These are phyloP conservation scores for Nerophis lumbriciformis DNA, from an alignment of 2,113 vertebrate species.

Conservation along the genomic window DNA sequence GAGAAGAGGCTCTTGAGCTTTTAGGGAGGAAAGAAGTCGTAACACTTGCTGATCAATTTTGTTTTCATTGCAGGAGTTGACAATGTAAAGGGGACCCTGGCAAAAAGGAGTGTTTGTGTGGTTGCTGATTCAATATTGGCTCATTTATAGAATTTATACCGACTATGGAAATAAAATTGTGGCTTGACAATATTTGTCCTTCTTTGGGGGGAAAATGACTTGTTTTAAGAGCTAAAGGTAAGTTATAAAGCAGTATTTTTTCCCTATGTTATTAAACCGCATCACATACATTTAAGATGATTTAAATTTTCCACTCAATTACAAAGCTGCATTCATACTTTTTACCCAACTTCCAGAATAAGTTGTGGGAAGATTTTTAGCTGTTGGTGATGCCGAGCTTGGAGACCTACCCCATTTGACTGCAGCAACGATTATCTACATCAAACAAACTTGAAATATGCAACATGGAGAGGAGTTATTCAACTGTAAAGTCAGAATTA, in stretches of 20 bases:
- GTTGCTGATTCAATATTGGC: conserved; percentile 76
- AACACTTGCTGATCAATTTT: conserved; percentile 7
- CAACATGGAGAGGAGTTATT: no score
- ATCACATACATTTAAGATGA: no score
- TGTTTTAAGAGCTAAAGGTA: not conserved
- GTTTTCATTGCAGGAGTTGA: conserved; percentile 83
- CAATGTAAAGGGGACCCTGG: conserved; percentile 81
- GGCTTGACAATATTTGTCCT: conserved; percentile 77
- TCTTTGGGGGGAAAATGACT: not conserved
- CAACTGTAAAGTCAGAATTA: no score
- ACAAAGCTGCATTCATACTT: no score
- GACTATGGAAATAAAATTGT: conserved; percentile 87
- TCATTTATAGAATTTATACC: conserved; percentile 99
- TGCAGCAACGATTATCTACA: no score
- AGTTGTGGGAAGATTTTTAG: no score
- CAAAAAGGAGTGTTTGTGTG: conserved; percentile 64
- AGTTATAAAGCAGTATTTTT: not conserved
- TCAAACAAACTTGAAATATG: no score
- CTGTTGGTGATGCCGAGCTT: no score
- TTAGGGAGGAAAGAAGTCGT: not conserved
- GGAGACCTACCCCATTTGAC: no score
- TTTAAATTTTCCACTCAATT: no score
- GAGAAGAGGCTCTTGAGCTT: conserved; percentile 30
- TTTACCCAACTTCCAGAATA: no score
- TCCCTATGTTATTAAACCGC: no score